Evolutionary conservation across 2,888 invertebrate species (phyloP).

Genomic region (Caenorhabditis macrosperma): DNA sequence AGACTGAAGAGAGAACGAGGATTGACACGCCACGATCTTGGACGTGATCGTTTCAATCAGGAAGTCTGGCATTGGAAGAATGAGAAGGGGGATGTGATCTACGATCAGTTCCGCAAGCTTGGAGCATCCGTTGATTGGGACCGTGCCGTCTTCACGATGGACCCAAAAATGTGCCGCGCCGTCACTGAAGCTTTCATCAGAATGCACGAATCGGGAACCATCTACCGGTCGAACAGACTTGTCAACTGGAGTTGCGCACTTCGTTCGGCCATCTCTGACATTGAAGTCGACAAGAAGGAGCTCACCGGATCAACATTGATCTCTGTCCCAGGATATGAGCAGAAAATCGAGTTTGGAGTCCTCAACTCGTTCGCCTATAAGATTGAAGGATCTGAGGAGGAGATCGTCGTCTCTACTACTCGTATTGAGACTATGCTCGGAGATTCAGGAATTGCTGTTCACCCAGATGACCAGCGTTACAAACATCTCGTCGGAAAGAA

Average conservation of each 20-base stretch:
- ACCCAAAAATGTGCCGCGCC: slow-evolving; percentile 88
- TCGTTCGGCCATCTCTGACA: slow-evolving; percentile 92
- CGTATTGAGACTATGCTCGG: slow-evolving; percentile 98
- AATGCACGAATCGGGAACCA: slow-evolving; percentile 90
- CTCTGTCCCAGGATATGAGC: slow-evolving; percentile 91
- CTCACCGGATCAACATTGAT: slow-evolving; percentile 90
- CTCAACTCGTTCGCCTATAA: slow-evolving; percentile 93
- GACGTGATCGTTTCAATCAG: slow-evolving; percentile 92
- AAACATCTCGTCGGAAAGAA: slow-evolving; percentile 81
- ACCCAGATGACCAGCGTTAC: slow-evolving; percentile 91
- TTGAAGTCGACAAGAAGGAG: slow-evolving; percentile 91
- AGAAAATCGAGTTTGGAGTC: slow-evolving; percentile 94
- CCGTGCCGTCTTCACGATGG: slow-evolving; percentile 96
- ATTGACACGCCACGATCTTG: slow-evolving; percentile 92
- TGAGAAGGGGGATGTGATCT: slow-evolving; percentile 87
- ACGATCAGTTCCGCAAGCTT: slow-evolving; percentile 90
- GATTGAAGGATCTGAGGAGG: slow-evolving; percentile 85
- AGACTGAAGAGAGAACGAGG: slow-evolving; percentile 91
- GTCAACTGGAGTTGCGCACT: slow-evolving; percentile 99
- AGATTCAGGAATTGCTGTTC: slow-evolving; percentile 97
- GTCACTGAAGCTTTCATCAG: slow-evolving; percentile 95
- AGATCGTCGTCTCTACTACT: slow-evolving; percentile 95
- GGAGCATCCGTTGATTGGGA: slow-evolving; percentile 97
- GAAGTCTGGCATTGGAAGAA: slow-evolving; percentile 96
- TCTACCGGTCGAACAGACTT: slow-evolving; percentile 89